phyloP scores from a whole-genome alignment of 2,888 invertebrate species.

The Reticulitermes lucifugus region DNA sequence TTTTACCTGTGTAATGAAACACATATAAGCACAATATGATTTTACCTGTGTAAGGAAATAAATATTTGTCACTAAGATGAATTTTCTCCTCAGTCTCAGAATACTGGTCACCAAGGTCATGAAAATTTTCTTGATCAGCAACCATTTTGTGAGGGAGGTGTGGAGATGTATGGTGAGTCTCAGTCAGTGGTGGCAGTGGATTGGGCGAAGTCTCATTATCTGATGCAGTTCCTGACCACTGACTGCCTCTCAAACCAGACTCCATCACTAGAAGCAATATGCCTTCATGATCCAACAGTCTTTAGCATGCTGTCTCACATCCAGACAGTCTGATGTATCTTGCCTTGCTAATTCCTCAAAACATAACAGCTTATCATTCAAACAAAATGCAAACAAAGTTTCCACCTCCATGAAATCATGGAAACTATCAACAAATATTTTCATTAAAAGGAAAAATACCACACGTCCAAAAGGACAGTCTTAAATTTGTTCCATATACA shows the following conservation, averaged over 20 bases:
- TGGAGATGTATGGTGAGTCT: slow-evolving; percentile 36
- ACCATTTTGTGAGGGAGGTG: slow-evolving; percentile 51
- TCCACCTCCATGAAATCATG: too few relatives aligned
- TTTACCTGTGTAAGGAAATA: slow-evolving; percentile 83
- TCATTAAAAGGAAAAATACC: too few relatives aligned
- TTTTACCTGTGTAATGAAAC: slow-evolving; percentile 73
- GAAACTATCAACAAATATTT: too few relatives aligned
- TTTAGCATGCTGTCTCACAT: not conserved
- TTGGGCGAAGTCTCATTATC: slow-evolving; percentile 70
- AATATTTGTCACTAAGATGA: slow-evolving; percentile 81
- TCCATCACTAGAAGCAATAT: slow-evolving; percentile 43
- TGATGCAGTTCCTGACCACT: slow-evolving; percentile 85
- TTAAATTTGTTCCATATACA: too few relatives aligned
- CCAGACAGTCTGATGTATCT: too few relatives aligned
- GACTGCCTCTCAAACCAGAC: slow-evolving; percentile 64
- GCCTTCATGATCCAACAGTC: not conserved
- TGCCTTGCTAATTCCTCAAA: too few relatives aligned
- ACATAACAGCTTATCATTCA: too few relatives aligned
- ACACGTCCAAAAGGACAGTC: too few relatives aligned
- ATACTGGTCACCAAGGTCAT: slow-evolving; percentile 62
- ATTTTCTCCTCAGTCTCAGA: slow-evolving; percentile 71
- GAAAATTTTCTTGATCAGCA: slow-evolving; percentile 54
- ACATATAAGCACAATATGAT: not conserved
- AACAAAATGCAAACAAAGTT: too few relatives aligned
- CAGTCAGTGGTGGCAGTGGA: slow-evolving; percentile 40